Conservation (phyloP, 1,140 invertebrate genomes). For the Trachelipus rathkii region DNA sequence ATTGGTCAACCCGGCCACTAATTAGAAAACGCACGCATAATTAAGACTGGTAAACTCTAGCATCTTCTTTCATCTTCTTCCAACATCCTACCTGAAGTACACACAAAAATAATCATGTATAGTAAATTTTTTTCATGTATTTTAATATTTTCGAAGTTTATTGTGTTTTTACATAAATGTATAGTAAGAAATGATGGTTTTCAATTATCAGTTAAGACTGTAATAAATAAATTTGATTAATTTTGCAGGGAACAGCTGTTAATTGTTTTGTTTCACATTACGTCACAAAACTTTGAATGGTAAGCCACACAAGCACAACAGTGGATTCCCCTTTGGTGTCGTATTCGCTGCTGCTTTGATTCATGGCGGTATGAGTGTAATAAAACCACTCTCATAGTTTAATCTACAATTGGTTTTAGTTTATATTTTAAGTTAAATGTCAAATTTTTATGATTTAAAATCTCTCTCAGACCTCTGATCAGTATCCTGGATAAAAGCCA, state of each 20-base stretch:
- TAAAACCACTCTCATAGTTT: not conserved
- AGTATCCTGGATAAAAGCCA: slow-evolving; percentile 98
- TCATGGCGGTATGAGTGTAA: slow-evolving; percentile 54
- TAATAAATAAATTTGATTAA: no score
- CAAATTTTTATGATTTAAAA: not conserved
- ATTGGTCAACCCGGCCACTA: no score
- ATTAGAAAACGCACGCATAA: no score
- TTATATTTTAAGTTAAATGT: not conserved
- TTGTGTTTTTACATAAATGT: no score
- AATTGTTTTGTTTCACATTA: slow-evolving; percentile 84
- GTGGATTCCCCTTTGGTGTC: slow-evolving; percentile 72
- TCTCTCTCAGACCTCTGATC: slow-evolving; percentile 76
- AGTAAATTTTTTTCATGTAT: no score
- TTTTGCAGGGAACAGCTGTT: slow-evolving; percentile 73
- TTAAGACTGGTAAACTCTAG: no score
- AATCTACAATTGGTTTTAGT: not conserved
- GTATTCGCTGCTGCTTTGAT: slow-evolving; percentile 84
- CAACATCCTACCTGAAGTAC: no score
- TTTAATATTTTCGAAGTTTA: no score
- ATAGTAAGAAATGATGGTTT: no score
- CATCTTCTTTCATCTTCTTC: no score
- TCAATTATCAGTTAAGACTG: no score
- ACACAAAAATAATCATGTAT: no score
- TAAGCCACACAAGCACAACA: slow-evolving; percentile 65
- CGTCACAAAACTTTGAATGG: slow-evolving; percentile 80